Conservation (phyloP, 2,797 vertebrate genomes). For the Labeo calbasu region DNA sequence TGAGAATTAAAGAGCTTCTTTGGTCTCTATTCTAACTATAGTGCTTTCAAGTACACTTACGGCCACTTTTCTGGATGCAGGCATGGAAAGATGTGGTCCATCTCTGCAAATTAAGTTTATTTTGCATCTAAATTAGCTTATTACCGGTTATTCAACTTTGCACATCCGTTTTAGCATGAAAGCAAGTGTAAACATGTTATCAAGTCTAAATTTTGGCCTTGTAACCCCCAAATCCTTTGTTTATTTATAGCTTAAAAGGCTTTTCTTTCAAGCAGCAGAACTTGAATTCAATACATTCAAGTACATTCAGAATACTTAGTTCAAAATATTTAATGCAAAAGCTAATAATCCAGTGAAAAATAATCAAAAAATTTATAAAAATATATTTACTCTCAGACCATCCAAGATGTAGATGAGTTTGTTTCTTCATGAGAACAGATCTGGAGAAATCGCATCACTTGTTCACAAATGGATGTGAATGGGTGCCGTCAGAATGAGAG, state of each 20-base stretch:
- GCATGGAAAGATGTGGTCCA: neutral
- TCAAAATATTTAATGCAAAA: neutral
- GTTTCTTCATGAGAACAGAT: neutral
- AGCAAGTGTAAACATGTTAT: neutral
- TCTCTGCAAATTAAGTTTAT: neutral
- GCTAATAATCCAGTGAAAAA: neutral
- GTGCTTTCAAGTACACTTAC: neutral
- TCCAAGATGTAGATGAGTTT: neutral
- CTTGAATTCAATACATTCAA: too few species aligned
- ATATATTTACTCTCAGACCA: neutral
- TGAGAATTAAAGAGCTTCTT: slow-evolving; percentile 7
- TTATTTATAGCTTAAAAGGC: neutral
- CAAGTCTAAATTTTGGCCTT: neutral
- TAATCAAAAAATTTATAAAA: neutral
- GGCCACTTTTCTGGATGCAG: neutral
- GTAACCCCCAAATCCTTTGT: neutral
- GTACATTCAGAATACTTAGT: neutral
- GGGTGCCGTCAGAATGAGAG: neutral
- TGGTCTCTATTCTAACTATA: neutral
- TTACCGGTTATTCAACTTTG: neutral
- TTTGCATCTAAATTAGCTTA: neutral
- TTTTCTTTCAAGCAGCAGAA: too few species aligned
- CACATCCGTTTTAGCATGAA: neutral
- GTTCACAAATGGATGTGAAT: neutral
- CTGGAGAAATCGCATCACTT: neutral